A percentile compares a stretch with the other conserved stretches of the same genome.
phyloP scores from a whole-genome alignment of 2,797 vertebrate genomes.

The Premnoplex brunnescens region DNA sequence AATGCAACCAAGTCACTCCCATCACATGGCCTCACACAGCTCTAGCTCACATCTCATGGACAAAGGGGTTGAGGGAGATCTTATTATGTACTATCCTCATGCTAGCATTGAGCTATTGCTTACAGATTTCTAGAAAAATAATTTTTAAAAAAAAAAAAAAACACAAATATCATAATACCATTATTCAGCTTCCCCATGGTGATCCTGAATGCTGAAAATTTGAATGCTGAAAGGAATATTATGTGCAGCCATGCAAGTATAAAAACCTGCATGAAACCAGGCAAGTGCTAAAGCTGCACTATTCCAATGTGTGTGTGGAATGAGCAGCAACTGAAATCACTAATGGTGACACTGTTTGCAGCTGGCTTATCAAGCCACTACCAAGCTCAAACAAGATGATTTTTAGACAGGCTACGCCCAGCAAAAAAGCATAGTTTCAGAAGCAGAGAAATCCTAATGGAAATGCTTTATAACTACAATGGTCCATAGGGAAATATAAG shows the following conservation, averaged over 20 bases:
- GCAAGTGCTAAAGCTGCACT: background rate
- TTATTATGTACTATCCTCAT: background rate
- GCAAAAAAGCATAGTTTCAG: background rate
- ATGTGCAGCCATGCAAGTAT: background rate
- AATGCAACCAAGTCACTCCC: background rate
- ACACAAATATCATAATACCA: background rate
- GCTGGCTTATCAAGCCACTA: background rate
- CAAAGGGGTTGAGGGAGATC: background rate
- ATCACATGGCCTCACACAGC: background rate
- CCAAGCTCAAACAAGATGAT: background rate
- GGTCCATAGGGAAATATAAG: background rate
- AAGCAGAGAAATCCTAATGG: background rate
- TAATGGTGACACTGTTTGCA: background rate
- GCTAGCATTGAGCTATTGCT: background rate
- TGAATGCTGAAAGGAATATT: background rate
- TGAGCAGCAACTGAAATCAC: background rate
- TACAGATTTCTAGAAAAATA: background rate
- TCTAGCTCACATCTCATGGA: background rate
- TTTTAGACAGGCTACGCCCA: background rate
- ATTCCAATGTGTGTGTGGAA: background rate
- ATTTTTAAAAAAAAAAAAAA: background rate
- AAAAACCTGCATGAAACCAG: background rate
- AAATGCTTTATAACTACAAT: rapidly evolving
- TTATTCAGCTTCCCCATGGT: background rate
- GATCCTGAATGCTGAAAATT: background rate